Base-by-base conservation (phyloP, 2,113 vertebrate genomes). In the Pseudopodoces humilis region DNA sequence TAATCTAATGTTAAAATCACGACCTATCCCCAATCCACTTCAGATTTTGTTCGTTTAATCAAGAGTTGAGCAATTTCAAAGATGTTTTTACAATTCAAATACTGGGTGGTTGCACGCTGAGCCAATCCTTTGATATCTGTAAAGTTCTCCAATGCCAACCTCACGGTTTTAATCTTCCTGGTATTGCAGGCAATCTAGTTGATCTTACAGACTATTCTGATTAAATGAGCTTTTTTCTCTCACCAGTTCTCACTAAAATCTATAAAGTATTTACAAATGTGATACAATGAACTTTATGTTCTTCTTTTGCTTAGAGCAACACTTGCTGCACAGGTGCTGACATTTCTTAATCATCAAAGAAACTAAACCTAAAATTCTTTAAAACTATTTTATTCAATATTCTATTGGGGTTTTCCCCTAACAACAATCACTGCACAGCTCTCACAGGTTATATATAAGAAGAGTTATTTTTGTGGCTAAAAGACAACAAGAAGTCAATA, bases 401-500 rank as follows among this genome's bases (percentile, higher is more conserved):
- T 63, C 53, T 63, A 0, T 15, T 23, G 24, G 25, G 31, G 41
- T 56, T 93, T 90, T 94, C 79, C 63, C 76, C 35, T 33, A 75
- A 63, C 21, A 85, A 33, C 41, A 55, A 44, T 30, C 55, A n/a
- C 63, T 25, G 37, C 46, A 65, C 68, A 65, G 71, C 31, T 80
- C 71, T 69, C 80, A 39, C 4, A 71, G 58, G n/a, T 60, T 83
- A 83, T 37, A 63, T 7, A 76, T 19, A 83, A 64, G 62, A 87
- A 68, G 67, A 90, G 56, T 27, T 52, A 81, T 74, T 96, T 92
- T 94, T 77, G 68, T 41, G 28, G 89, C 31, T 83, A 86, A 74
- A 94, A 83, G 92, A 70, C 88, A 93, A 90, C 70, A 91, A 52
- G 22, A 83, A 90, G 92, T 88, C 92, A 76, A 77, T 74, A 90